Conservation (phyloP, 92 coral and sea anemone genomes). For the Scolanthus callimorphus region DNA sequence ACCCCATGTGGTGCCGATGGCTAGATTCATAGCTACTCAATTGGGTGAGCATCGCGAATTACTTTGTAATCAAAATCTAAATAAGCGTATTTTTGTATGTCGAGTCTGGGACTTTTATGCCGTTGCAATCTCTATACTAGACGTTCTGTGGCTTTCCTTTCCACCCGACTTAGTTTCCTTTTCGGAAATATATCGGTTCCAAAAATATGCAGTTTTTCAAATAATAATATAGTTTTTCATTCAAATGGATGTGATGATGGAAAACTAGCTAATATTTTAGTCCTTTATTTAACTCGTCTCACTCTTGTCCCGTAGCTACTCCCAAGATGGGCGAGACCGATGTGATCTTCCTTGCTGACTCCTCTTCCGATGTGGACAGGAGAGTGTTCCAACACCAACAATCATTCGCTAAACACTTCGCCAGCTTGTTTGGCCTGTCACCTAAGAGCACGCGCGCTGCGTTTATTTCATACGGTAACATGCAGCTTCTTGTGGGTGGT, state of each 20-base stretch:
- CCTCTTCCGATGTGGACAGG: conserved; percentile 60
- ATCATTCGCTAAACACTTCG: conserved; percentile 58
- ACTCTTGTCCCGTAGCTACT: neutral
- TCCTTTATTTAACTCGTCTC: too few relatives aligned
- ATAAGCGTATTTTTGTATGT: too few relatives aligned
- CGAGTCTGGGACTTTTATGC: too few relatives aligned
- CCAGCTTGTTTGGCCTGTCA: conserved; percentile 49
- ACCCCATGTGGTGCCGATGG: conserved; percentile 21
- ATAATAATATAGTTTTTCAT: too few relatives aligned
- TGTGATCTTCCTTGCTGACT: conserved; percentile 75
- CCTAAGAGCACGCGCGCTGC: conserved; percentile 75
- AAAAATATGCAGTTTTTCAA: too few relatives aligned
- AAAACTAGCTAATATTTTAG: too few relatives aligned
- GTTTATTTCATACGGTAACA: conserved; percentile 59
- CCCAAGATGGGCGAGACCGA: conserved; percentile 53
- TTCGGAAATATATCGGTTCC: too few relatives aligned
- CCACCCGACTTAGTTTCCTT: too few relatives aligned
- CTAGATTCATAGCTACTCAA: conserved; percentile 23
- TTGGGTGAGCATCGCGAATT: conserved; percentile 14
- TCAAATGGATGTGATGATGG: too few relatives aligned
- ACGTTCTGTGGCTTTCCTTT: too few relatives aligned
- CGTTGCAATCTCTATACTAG: too few relatives aligned
- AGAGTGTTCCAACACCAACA: conserved; percentile 57
- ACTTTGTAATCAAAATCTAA: too few relatives aligned
- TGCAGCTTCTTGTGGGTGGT: conserved; percentile 49